These are phyloP conservation scores for Phoxinus phoxinus DNA, from an alignment of 2,113 vertebrate genomes.

Conservation along the genomic window DNA sequence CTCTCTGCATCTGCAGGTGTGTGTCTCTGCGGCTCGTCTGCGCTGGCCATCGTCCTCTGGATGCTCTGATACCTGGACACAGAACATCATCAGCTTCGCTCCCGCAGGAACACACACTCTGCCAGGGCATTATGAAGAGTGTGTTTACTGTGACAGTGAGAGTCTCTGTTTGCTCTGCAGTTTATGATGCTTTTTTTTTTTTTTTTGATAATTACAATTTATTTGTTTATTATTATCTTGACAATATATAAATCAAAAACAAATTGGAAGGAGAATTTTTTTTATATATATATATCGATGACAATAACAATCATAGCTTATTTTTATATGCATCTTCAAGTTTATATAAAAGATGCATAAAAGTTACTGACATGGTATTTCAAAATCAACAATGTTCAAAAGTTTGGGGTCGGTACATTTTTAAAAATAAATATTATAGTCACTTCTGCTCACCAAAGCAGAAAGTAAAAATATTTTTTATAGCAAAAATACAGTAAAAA, in stretches of 20 bases:
- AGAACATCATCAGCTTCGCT: neutral
- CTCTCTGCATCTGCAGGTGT: constrained; percentile 82
- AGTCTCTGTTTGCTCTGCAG: neutral
- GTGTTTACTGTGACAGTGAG: neutral
- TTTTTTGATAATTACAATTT: neutral
- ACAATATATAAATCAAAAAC: neutral
- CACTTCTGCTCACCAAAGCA: too few species aligned
- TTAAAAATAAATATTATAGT: too few species aligned
- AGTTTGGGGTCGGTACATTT: neutral
- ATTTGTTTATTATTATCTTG: neutral
- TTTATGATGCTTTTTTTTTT: neutral
- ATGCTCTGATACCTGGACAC: constrained; percentile 91
- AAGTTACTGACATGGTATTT: neutral
- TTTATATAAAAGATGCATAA: neutral
- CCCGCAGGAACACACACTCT: neutral
- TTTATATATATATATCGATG: neutral
- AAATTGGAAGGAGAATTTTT: neutral
- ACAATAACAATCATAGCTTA: neutral
- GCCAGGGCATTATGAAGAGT: neutral
- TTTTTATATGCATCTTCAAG: neutral
- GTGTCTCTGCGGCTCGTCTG: constrained; percentile 83
- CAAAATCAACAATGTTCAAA: neutral
- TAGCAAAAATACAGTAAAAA: neutral
- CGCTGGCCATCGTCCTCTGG: constrained; percentile 94
- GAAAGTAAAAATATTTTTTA: neutral